Percentiles rank a stretch among this genome's conserved stretches.
Conservation (phyloP, 2,113 vertebrate species). For the Benitochromis conjunctus region DNA sequence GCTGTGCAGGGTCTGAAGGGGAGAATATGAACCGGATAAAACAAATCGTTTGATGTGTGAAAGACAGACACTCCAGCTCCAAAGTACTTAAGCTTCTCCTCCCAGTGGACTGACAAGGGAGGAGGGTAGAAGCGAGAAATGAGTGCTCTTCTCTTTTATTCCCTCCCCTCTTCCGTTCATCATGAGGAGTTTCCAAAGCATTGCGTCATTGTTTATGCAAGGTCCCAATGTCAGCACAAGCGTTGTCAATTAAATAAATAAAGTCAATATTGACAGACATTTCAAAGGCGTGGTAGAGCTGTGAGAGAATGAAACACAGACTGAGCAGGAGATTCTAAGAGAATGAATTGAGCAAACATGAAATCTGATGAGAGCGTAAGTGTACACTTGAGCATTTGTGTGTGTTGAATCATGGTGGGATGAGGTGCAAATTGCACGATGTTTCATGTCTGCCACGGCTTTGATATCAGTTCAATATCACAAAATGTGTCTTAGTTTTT, state of each 20-base stretch:
- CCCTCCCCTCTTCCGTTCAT: constrained; percentile 47
- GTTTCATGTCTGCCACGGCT: constrained; percentile 24
- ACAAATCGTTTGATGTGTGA: constrained; percentile 82
- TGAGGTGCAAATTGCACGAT: constrained; percentile 6
- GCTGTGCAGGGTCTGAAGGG: constrained; percentile 70
- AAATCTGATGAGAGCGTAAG: constrained; percentile 12
- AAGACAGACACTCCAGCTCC: constrained; percentile 77
- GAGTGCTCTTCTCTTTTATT: constrained; percentile 48
- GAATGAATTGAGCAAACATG: constrained; percentile 9
- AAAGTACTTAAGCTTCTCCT: constrained; percentile 78
- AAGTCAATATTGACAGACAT: constrained; percentile 68
- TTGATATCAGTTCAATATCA: constrained; percentile 21
- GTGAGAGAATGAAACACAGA: background rate
- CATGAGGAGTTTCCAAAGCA: constrained; percentile 60
- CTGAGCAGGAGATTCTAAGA: background rate
- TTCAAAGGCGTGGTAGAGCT: constrained; percentile 30
- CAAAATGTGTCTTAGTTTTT: background rate
- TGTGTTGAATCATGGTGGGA: background rate
- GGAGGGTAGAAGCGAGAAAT: constrained; percentile 48
- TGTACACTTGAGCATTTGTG: background rate
- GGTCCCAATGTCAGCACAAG: constrained; percentile 54
- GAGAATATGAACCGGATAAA: constrained; percentile 79
- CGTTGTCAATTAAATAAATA: constrained; percentile 66
- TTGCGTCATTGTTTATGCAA: constrained; percentile 77
- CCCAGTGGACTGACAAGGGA: constrained; percentile 66